These are phyloP conservation scores for Atherix ibis DNA, from an alignment of 2,888 invertebrate genomes.

Conservation along the genomic window DNA sequence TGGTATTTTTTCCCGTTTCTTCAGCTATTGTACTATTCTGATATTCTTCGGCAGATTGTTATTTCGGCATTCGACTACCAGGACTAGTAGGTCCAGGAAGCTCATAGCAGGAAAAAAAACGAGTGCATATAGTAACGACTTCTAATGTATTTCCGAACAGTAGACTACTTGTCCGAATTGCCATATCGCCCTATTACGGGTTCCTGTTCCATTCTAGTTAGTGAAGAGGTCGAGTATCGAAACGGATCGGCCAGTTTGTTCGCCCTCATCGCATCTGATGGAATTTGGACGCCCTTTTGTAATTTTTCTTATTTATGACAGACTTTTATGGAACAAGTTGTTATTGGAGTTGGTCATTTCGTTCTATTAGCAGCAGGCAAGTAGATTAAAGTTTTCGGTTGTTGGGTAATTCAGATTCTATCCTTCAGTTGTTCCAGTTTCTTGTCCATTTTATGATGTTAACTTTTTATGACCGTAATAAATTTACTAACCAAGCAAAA, in stretches of 20 bases:
- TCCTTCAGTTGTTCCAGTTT: neutral
- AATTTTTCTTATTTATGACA: slow-evolving; percentile 11
- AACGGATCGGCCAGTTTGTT: too few species aligned
- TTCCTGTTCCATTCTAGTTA: too few species aligned
- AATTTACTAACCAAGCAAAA: slow-evolving; percentile 6
- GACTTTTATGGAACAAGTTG: slow-evolving; percentile 11
- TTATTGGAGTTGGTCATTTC: slow-evolving; percentile 9
- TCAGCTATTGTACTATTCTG: too few species aligned
- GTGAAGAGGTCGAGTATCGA: too few species aligned
- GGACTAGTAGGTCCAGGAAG: too few species aligned
- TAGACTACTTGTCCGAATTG: too few species aligned
- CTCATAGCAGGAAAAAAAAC: too few species aligned
- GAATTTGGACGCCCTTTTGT: slow-evolving; percentile 8
- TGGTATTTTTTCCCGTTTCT: neutral
- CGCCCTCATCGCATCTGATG: too few species aligned
- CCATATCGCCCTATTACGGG: slow-evolving; percentile 1
- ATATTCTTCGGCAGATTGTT: too few species aligned
- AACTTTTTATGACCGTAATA: slow-evolving; percentile 8
- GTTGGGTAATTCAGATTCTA: neutral
- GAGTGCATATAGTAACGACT: too few species aligned
- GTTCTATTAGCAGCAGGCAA: slow-evolving; percentile 9
- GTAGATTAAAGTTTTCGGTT: slow-evolving; percentile 8
- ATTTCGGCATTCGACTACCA: too few species aligned
- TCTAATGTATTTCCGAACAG: too few species aligned
- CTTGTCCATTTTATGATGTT: slow-evolving; percentile 6